A percentile compares a stretch with the other conserved stretches of the same genome.
Conservation (phyloP, 2,888 invertebrate species). For the Tetranychus piercei region DNA sequence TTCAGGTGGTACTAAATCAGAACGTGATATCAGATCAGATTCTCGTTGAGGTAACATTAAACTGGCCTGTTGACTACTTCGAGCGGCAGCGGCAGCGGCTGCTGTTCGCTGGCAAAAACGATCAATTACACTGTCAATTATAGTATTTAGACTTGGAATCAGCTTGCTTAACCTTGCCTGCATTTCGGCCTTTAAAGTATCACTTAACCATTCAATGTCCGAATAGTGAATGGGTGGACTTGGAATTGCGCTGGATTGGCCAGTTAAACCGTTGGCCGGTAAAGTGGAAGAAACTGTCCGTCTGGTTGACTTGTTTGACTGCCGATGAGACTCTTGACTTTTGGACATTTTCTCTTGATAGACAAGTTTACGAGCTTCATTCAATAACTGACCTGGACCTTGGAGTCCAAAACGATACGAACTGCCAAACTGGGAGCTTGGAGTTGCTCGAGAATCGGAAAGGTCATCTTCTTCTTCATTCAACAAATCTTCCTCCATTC, state of each 20-base stretch:
- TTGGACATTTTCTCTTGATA: constrained; percentile 52
- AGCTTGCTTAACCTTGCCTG: constrained; percentile 59
- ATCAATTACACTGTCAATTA: constrained; percentile 71
- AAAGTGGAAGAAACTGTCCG: too few species aligned
- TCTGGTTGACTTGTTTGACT: constrained; percentile 2
- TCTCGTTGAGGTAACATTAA: not conserved
- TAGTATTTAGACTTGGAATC: constrained; percentile 39
- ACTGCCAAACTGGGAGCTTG: not conserved
- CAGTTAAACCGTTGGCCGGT: not conserved
- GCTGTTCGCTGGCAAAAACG: constrained; percentile 49
- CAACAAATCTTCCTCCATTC: not conserved
- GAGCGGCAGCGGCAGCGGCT: not conserved
- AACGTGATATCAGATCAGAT: not conserved
- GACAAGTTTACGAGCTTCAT: constrained; percentile 55
- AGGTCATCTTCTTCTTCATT: constrained; percentile 10
- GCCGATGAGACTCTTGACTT: constrained; percentile 11
- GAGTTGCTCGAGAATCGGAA: not conserved
- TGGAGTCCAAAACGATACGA: constrained; percentile 21
- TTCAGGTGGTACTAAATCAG: constrained; percentile 5
- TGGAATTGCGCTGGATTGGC: constrained; percentile 30
- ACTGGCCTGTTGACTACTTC: not conserved
- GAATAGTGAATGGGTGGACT: constrained; percentile 43
- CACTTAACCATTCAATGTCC: constrained; percentile 72
- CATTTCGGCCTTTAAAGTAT: constrained; percentile 73
- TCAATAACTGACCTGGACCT: constrained; percentile 50